Evolutionary conservation across 1,140 invertebrate species (phyloP), one percentile per base, ranked within the genome.

Genomic region (Littorina saxatilis): DNA sequence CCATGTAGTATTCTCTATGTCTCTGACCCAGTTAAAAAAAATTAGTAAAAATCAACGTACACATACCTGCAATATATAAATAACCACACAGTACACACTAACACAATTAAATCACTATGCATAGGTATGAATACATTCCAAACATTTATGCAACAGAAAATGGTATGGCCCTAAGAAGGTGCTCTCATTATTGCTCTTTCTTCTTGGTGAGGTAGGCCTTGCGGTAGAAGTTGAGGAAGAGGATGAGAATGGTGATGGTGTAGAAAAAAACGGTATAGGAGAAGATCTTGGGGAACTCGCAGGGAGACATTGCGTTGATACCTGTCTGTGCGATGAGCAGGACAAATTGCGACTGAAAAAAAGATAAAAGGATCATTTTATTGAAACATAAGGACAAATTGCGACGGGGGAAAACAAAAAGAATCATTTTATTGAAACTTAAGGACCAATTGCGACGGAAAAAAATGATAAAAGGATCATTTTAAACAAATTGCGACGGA

Each of bases 201-300:
- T 27, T 2, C 37, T 81, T 81, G 20, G 35, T n/a, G 11, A 82
- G 82, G 82, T 90, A 90, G 20, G 88, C 87, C 35, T 87, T 87
- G 55, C 83, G 75, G 88, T 98, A 98, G 91, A 98, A 98, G 90
- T 98, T 97, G 80, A 96, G 96, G 91, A 98, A 98, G 5, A 98
- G 94, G 0, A 96, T 94, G 85, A 98, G 96, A 90, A 98, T 97
- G n/a, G 96, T 96, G 84, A 96, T 94, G 95, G 97, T 97, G 92
- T 98, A 98, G 80, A 96, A 92, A 75, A 97, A 80, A 29, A 83
- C 82, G 40, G 82, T 61, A 55, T 77, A 83, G 20, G 74, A 66
- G 77, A 85, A 85, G 47, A 82, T 63, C 79, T 82, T 85, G 0
- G 97, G 97, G 90, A 97, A 98, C 80, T 96, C 95, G 91, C 97